phyloP scores from a whole-genome alignment of 23 tunicate genomes.

The Clavelina lepadiformis region DNA sequence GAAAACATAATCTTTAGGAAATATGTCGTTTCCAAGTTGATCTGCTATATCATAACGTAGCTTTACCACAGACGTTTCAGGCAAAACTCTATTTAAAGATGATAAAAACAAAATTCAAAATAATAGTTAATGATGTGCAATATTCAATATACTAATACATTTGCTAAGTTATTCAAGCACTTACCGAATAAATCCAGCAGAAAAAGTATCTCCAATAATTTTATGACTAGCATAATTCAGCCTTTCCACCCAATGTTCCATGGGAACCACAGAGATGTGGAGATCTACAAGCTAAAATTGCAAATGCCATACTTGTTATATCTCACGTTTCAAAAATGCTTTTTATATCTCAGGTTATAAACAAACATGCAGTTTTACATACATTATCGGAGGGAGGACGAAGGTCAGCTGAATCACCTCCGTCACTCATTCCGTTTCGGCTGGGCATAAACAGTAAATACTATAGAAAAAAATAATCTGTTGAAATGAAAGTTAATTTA shows the following conservation, averaged over 20 bases:
- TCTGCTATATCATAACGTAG: conserved; percentile 47
- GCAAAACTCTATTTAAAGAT: conserved; percentile 48
- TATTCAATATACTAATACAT: no score
- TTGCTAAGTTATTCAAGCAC: no score
- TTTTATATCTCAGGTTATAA: no score
- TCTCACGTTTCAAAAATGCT: no score
- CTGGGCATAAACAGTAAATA: no score
- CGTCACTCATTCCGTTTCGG: conserved; percentile 13
- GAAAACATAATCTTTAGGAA: conserved; percentile 71
- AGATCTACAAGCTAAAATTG: conserved; percentile 63
- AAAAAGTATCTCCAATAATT: conserved; percentile 61
- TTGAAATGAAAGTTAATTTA: no score
- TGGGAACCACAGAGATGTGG: conserved; percentile 69
- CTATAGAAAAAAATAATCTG: no score
- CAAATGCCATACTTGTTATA: no score
- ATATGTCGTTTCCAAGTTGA: conserved; percentile 61
- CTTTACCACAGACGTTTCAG: conserved; percentile 34
- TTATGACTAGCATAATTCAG: conserved; percentile 71
- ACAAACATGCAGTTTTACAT: no score
- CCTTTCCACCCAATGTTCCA: conserved; percentile 77
- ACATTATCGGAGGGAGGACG: conserved; percentile 19
- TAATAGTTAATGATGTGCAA: no score
- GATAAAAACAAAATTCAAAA: not conserved
- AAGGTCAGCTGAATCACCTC: conserved; percentile 10
- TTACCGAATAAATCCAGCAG: conserved; percentile 72